Evolutionary conservation across 1,140 invertebrate genomes (phyloP), one percentile per base, ranked within the genome.

Genomic region (Nilaparvata lugens): DNA sequence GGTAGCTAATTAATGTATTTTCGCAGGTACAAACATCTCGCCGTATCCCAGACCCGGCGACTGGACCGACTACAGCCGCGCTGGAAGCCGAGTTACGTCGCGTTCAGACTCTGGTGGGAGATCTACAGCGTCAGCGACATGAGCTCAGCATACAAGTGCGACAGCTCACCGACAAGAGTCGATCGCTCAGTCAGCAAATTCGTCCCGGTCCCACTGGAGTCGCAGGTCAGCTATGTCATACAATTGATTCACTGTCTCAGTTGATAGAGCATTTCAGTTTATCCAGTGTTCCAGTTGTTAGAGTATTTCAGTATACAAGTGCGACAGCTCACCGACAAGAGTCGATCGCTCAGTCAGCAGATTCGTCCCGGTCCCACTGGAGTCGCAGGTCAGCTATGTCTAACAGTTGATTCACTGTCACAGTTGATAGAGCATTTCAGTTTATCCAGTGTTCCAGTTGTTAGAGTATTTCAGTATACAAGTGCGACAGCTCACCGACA

Each of bases 41-140:
- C 18, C 59, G 64, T 58, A 35, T 58, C 13, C 38, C 64, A 42
- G 38, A 65, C 24, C 31, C 60, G 18, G 24, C 57, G 1, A 63
- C 61, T 13, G 66, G 63, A 16, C 61, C 65, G n/a, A 79, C 81
- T 11, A 85, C 83, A 5, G 82, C 81, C 13, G 74, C 84, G 60
- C 76, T 93, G 43, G 89, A 91, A 72, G 82, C 85, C 58, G 91
- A 95, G 72, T 78, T 95, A 61, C 79, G 84, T 25, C 77, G 85
- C 42, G 90, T 95, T 2, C 89, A 94, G 67, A 82, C 86, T 48
- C 79, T 93, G 28, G 89, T 95, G 43, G 85, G 86, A 9, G 90
- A 93, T 59, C 75, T 95, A 56, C 87, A 90, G 66, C 78, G 87
- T 21, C 88, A 93, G 71, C 79, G 91, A 28, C 85, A 90, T 67